phyloP scores from a whole-genome alignment of 2,888 invertebrate genomes.

The Tetrapedia diversipes region DNA sequence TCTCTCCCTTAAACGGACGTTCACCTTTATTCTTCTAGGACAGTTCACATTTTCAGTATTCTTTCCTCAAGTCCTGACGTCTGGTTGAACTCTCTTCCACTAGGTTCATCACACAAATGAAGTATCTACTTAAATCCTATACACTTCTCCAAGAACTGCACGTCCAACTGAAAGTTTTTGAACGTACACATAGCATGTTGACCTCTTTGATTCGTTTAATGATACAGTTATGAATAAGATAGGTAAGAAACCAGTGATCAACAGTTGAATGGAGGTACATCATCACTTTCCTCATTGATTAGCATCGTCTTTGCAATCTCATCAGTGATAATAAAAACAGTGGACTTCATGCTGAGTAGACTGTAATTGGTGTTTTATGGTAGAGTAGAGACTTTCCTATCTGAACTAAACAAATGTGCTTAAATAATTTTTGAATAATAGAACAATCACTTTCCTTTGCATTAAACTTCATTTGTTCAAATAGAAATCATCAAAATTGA shows the following conservation, averaged over 20 bases:
- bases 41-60: too few species aligned
- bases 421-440: too few species aligned
- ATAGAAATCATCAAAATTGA: too few species aligned
- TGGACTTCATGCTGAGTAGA: constrained; percentile 63
- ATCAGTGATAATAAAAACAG: constrained; percentile 55
- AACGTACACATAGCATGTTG: not conserved
- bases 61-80: too few species aligned
- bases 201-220: not conserved
- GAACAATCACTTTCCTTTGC: too few species aligned
- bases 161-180: not conserved
- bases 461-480: too few species aligned
- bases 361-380: constrained; percentile 11
- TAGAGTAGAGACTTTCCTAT: too few species aligned
- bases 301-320: constrained; percentile 7
- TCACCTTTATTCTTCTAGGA: not conserved
- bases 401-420: too few species aligned
- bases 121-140: not conserved
- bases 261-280: constrained; percentile 14
- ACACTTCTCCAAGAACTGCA: not conserved
- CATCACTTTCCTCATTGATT: not conserved
- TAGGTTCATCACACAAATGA: not conserved
- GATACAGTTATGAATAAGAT: not conserved
- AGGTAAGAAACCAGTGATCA: constrained; percentile 9
- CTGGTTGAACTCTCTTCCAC: not conserved
- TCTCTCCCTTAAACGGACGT: not conserved